phyloP scores from a whole-genome alignment of 2,888 invertebrate genomes.

The Drosophila nr. perissopoda region DNA sequence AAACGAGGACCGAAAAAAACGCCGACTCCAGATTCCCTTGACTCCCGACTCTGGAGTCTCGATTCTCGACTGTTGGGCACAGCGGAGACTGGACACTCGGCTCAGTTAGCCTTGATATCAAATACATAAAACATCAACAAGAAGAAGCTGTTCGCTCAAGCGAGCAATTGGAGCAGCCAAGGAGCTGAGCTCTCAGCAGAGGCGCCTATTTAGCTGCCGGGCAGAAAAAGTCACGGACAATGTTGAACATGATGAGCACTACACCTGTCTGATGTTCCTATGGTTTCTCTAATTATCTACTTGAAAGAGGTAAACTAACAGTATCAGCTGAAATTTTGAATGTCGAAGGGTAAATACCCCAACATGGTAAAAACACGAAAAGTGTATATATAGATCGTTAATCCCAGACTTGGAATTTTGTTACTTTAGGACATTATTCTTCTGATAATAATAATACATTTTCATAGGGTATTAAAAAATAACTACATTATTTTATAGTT shows the following conservation, averaged over 20 bases:
- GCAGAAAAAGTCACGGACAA: conserved; percentile 20
- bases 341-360: neutral
- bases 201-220: conserved; percentile 17
- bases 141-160: neutral
- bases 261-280: conserved; percentile 58
- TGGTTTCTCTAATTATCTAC: conserved; percentile 36
- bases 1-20: conserved; percentile 11
- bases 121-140: conserved; percentile 8
- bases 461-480: neutral
- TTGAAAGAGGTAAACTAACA: neutral
- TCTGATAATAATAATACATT: neutral
- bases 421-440: neutral
- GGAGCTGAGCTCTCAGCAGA: neutral
- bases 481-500: neutral
- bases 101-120: conserved; percentile 29
- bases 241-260: conserved; percentile 66
- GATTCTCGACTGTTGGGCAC: conserved; percentile 15
- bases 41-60: neutral
- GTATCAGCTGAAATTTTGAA: neutral
- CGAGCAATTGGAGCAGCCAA: conserved; percentile 6
- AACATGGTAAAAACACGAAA: neutral
- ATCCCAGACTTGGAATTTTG: neutral
- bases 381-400: neutral
- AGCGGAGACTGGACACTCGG: conserved; percentile 3
- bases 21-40: neutral